Percentiles rank a stretch among this genome's conserved stretches.
Evolutionary conservation across 1,140 invertebrate genomes (phyloP).

Genomic region (Sitodiplosis mosellana): DNA sequence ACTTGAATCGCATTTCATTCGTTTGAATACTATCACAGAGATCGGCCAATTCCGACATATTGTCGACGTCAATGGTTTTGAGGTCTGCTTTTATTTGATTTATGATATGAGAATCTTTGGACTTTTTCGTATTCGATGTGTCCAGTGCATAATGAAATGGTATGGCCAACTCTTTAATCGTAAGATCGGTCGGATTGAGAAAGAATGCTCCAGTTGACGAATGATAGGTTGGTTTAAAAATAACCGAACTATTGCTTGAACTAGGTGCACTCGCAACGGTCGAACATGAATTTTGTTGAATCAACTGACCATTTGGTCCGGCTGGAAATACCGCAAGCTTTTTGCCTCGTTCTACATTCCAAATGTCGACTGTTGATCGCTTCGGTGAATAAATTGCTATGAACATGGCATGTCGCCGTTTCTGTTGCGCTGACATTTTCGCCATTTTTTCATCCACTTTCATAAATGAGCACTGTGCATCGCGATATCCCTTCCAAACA

Average conservation of each 20-base stretch:
- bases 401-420: slow-evolving; percentile 42
- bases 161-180: slow-evolving; percentile 59
- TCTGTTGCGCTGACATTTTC: slow-evolving; percentile 19
- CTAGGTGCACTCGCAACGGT: slow-evolving; percentile 39
- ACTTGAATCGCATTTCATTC: slow-evolving; percentile 47
- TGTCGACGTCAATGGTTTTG: slow-evolving; percentile 31
- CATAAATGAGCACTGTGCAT: slow-evolving; percentile 83
- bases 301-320: slow-evolving; percentile 57
- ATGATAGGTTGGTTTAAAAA: slow-evolving; percentile 26
- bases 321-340: slow-evolving; percentile 81
- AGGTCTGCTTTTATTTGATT: slow-evolving; percentile 55
- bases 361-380: slow-evolving; percentile 70
- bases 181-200: slow-evolving; percentile 57
- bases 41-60: slow-evolving; percentile 29
- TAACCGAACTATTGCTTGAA: slow-evolving; percentile 13
- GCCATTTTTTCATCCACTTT: slow-evolving; percentile 21
- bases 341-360: slow-evolving; percentile 66
- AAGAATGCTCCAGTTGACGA: slow-evolving; percentile 55
- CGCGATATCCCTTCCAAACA: slow-evolving; percentile 87
- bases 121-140: slow-evolving; percentile 68
- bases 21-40: slow-evolving; percentile 50
- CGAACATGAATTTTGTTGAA: slow-evolving; percentile 62
- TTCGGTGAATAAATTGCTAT: slow-evolving; percentile 72
- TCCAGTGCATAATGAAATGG: slow-evolving; percentile 81
- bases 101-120: slow-evolving; percentile 70